Evolutionary conservation across 2,888 invertebrate species (phyloP).

Genomic region (Temnothorax rugatulus): DNA sequence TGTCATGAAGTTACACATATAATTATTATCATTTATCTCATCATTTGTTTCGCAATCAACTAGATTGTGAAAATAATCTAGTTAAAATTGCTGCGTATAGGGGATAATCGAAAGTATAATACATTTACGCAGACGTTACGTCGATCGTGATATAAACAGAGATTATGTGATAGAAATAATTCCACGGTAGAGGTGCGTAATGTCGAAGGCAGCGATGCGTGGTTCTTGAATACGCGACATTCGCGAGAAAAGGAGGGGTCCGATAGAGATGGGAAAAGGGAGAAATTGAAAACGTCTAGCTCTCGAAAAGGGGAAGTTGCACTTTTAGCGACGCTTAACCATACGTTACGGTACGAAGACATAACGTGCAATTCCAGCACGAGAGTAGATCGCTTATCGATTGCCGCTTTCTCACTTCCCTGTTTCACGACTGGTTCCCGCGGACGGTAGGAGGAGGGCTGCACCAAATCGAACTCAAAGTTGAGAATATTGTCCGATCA

Average conservation of each 20-base stretch:
- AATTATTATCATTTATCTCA: not conserved
- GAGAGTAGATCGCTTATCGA: slow-evolving; percentile 58
- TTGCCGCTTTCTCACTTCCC: slow-evolving; percentile 44
- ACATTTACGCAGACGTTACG: not conserved
- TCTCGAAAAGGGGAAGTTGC: slow-evolving; percentile 46
- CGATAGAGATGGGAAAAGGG: not conserved
- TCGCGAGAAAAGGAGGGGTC: slow-evolving; percentile 12
- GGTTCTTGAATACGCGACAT: slow-evolving; percentile 36
- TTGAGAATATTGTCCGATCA: slow-evolving; percentile 27
- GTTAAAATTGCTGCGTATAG: not conserved
- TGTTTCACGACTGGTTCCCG: slow-evolving; percentile 44
- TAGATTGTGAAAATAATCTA: not conserved
- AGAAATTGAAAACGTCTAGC: slow-evolving; percentile 15
- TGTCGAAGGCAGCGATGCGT: slow-evolving; percentile 27
- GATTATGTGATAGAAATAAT: slow-evolving; percentile 17
- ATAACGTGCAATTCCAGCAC: slow-evolving; percentile 48
- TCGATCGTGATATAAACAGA: not conserved
- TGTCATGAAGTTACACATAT: not conserved
- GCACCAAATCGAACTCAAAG: slow-evolving; percentile 19
- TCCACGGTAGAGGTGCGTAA: not conserved
- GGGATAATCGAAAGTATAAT: not conserved
- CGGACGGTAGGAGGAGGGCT: slow-evolving; percentile 1
- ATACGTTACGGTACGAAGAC: slow-evolving; percentile 52
- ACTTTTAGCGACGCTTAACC: slow-evolving; percentile 51
- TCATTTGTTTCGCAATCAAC: not conserved